Percentiles rank a stretch among this genome's conserved stretches.
Conservation (phyloP, 1,140 invertebrate genomes). For the Ostrea edulis region DNA sequence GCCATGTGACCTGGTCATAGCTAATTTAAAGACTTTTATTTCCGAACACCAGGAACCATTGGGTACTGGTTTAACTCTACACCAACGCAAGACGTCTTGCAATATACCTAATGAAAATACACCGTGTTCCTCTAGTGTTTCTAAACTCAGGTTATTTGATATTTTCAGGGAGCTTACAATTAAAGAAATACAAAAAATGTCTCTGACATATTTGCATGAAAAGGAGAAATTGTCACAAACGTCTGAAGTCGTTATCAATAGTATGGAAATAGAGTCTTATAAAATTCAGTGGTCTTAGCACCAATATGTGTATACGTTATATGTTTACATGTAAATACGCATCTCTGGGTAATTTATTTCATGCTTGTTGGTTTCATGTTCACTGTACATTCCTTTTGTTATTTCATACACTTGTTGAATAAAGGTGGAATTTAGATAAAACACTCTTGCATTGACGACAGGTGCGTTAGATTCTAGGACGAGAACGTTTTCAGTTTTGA, state of each 20-base stretch:
- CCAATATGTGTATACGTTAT: background rate
- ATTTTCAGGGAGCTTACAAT: slow-evolving; percentile 61
- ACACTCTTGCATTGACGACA: background rate
- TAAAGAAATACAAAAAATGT: slow-evolving; percentile 58
- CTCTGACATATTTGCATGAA: slow-evolving; percentile 66
- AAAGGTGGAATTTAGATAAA: background rate
- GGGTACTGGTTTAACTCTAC: slow-evolving; percentile 69
- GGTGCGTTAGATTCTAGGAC: background rate
- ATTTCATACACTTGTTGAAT: background rate
- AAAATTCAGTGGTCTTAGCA: slow-evolving; percentile 41
- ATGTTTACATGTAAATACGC: background rate
- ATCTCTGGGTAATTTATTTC: background rate
- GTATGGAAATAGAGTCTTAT: slow-evolving; percentile 56
- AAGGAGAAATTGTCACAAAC: slow-evolving; percentile 14
- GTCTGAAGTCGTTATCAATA: slow-evolving; percentile 34
- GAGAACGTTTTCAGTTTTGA: too few species aligned
- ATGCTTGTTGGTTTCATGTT: background rate
- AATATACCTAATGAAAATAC: slow-evolving; percentile 48
- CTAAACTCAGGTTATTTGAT: slow-evolving; percentile 46
- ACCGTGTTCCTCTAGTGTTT: slow-evolving; percentile 41
- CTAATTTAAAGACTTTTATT: slow-evolving; percentile 65
- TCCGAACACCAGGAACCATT: slow-evolving; percentile 59
- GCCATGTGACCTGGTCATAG: slow-evolving; percentile 63
- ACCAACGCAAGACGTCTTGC: slow-evolving; percentile 64
- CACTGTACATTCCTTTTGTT: background rate